Base-by-base conservation (phyloP, 1,140 invertebrate genomes). In the Paraescarpia echinospica region DNA sequence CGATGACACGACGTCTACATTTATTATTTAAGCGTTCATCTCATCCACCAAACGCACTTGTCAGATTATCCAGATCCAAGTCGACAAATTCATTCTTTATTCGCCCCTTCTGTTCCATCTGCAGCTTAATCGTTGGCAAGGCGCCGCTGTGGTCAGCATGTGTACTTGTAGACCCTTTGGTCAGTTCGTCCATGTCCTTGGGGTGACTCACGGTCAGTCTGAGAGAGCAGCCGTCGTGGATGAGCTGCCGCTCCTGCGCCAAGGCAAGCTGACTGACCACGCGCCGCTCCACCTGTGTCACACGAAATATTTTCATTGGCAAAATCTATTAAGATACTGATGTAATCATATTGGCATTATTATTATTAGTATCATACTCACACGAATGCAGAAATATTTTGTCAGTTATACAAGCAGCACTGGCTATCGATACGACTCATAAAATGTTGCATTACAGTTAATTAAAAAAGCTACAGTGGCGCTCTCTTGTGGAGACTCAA, bases 181-280 rank as follows among this genome's bases (percentile, higher is more conserved):
- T 77, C 33, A 91, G 35, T 34, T 91, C 59, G 35, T 89, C 34
- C 34, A 91, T 33, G 41, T 93, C 93, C 77, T 93, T 92, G 18
- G 91, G 90, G 90, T 95, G 94, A 27, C 93, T 92, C 8, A 95
- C 95, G 27, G 94, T 94, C 12, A 96, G 92, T 88, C 93, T 93
- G 14, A 96, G 93, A 18, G 93, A 90, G 51, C 93, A 94, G 0
- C 96, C 96, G 89, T 95, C 94, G 94, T 96, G 95, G 48, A 97
- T 95, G 92, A 97, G 95, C 88, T 97, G 96, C 34, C 96, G 95
- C 95, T 97, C 97, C 93, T 97, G 97, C 88, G 97, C 97, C 92
- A 97, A 96, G 4, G 97, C 98, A 92, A 99, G 96, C 95, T 98
- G 98, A 96, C 98, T 98, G 1, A 99, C 97, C 4, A 99, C 98